Percentiles rank a stretch among this genome's conserved stretches.
These are phyloP conservation scores for Pseudotriccus pelzelni DNA, from an alignment of 2,797 vertebrate species.

Conservation along the genomic window DNA sequence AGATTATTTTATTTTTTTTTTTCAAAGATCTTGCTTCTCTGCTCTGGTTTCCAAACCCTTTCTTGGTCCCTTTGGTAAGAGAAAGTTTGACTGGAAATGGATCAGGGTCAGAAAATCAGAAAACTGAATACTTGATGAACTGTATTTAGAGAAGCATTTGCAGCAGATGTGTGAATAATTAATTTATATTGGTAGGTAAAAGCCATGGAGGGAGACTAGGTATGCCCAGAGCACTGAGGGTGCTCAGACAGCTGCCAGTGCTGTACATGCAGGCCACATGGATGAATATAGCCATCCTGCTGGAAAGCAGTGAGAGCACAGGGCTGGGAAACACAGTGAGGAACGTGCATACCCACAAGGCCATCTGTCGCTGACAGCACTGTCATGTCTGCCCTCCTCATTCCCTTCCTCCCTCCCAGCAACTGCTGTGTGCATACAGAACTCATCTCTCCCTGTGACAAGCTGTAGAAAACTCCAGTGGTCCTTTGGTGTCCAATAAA, in stretches of 20 bases:
- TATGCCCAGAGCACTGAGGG: neutral
- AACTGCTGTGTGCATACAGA: neutral
- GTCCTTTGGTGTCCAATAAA: neutral
- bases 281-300: neutral
- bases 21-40: neutral
- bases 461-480: neutral
- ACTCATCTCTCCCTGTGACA: neutral
- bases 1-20: accelerated
- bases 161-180: neutral
- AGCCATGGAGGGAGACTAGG: neutral
- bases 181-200: neutral
- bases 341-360: accelerated
- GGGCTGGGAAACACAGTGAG: neutral
- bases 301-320: neutral
- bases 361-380: neutral
- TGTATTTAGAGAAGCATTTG: neutral
- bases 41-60: neutral
- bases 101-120: neutral
- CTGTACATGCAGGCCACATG: neutral
- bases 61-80: neutral
- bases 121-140: neutral
- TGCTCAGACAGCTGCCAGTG: too few species aligned
- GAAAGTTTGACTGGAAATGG: neutral
- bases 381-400: neutral
- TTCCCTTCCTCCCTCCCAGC: neutral